Conservation (phyloP, 2,888 invertebrate species). For the Microctonus hyperodae region DNA sequence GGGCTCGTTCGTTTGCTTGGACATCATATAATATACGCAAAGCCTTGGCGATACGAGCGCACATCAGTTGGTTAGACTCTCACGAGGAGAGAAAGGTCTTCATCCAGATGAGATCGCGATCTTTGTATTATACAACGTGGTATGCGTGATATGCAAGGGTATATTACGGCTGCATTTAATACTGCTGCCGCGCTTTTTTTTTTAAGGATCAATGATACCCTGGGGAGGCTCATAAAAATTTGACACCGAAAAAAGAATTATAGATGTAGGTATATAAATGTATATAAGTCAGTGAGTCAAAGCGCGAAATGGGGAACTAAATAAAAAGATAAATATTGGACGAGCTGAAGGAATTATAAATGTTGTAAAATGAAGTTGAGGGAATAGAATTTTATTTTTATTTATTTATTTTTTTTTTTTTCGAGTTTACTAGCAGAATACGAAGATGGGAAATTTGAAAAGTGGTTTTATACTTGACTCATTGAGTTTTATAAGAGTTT, state of each 20-base stretch:
- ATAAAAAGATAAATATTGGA: slow-evolving; percentile 16
- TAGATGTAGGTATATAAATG: not conserved
- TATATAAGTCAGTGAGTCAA: slow-evolving; percentile 6
- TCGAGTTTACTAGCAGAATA: no score
- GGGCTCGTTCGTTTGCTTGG: not conserved
- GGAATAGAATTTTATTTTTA: no score
- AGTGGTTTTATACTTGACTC: slow-evolving; percentile 42
- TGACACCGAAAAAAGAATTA: slow-evolving; percentile 43
- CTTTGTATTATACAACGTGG: slow-evolving; percentile 18
- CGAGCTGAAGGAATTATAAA: no score
- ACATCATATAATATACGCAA: slow-evolving; percentile 1
- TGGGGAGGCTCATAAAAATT: slow-evolving; percentile 46
- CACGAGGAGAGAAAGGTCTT: slow-evolving; percentile 34
- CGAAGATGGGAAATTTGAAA: no score
- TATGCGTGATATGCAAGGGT: slow-evolving; percentile 34
- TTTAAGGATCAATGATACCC: slow-evolving; percentile 29
- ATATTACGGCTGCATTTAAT: slow-evolving; percentile 21
- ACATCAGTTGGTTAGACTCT: slow-evolving; percentile 5
- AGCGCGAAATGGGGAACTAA: slow-evolving; percentile 20
- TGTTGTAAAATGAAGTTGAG: no score
- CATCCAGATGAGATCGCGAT: slow-evolving; percentile 40
- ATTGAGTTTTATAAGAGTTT: slow-evolving; percentile 48
- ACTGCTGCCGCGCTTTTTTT: slow-evolving; percentile 34
- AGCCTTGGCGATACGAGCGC: slow-evolving; percentile 15
- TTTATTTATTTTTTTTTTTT: no score